Base-by-base conservation (phyloP, 2,888 invertebrate genomes). In the Acronicta leporina region DNA sequence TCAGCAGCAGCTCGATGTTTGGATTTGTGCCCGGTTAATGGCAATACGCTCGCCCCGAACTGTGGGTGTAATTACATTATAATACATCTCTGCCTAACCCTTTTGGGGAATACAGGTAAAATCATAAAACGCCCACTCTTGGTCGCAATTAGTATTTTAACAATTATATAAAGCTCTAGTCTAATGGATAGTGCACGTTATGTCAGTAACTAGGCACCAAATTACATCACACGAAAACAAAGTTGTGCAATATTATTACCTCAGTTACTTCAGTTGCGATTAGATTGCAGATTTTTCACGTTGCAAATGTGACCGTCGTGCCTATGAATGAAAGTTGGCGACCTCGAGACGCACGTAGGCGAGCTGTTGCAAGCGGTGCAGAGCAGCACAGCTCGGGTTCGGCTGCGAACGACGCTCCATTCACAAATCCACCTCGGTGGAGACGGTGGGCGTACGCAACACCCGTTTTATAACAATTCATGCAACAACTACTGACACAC, bases 241-340 rank as follows among this genome's bases (percentile, higher is more conserved):
- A 42, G 48, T 70, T 68, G 65, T 57, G 49, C 58, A 78, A 65
- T 49, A 57, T 48, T 68, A 63, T 63, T 62, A 64, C 63, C 52
- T 60, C 50, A 59, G 57, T 64, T 63, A 52, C 60, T 65, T 74
- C 69, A 58, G 61, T 73, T 68, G 63, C 71, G 70, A 73, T 77
- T 66, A 75, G 75, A 75, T 79, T 76, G 77, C 77, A 75, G 71
- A 69, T 81, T 81, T 79, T 73, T 77, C 79, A 70, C 63, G 56
- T 73, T 68, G 69, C 73, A 75, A 81, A 80, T 81, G 63, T 78
- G 79, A 74, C 72, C 78, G 74, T 69, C 72, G 78, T 77, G 72
- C 64, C 82, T 86, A 90, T 94, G 92, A 94, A 94, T 92, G 94
- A 94, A 94, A 94, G 94, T 93, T 91, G 93, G 86, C 88, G 94